Evolutionary conservation across 2,113 vertebrate species (phyloP).

Genomic region (Pseudolaguvia tuberculata): DNA sequence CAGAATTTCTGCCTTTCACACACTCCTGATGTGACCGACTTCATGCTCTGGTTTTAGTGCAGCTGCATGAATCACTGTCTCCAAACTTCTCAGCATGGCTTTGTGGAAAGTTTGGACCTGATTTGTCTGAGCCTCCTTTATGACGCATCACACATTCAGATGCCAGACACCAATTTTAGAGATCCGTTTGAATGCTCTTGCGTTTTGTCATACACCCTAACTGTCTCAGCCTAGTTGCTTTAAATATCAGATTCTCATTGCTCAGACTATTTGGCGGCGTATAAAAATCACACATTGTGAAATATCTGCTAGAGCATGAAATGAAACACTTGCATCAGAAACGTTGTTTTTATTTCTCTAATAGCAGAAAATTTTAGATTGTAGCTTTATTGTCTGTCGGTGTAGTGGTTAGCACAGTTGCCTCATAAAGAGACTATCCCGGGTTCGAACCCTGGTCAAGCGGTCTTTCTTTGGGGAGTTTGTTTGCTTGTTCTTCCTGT

Average conservation of each 20-base stretch:
- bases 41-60: constrained; percentile 12
- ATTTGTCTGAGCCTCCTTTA: neutral
- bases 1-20: no score
- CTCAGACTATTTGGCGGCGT: neutral
- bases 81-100: constrained; percentile 4
- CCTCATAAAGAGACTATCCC: no score
- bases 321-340: neutral
- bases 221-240: neutral
- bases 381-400: neutral
- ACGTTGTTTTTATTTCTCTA: neutral
- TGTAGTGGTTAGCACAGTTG: no score
- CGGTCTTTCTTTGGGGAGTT: no score
- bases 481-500: no score
- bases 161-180: constrained; percentile 1
- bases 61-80: constrained; percentile 8
- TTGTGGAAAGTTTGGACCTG: constrained; percentile 9
- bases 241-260: neutral
- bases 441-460: no score
- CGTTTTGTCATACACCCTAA: neutral
- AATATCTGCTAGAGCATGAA: neutral
- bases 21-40: constrained; percentile 10
- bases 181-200: neutral
- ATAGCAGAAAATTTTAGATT: neutral
- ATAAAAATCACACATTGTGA: neutral
- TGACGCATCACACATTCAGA: neutral